These are phyloP conservation scores for Cettia cetti DNA, from an alignment of 2,113 vertebrate species.

Conservation along the genomic window DNA sequence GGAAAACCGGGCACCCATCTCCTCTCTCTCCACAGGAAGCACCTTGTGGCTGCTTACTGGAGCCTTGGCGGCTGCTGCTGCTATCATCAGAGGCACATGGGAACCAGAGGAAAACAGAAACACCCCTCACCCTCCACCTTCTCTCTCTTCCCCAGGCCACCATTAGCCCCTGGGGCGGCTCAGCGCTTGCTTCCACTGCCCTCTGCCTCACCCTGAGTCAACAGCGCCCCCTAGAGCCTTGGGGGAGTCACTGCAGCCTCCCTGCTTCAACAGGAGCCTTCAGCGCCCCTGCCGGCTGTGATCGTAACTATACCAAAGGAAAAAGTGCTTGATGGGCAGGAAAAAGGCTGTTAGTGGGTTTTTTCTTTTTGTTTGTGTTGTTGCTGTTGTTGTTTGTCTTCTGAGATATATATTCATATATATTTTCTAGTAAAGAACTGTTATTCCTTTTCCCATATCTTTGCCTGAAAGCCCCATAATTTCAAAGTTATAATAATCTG, in stretches of 20 bases:
- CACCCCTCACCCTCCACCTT: neutral
- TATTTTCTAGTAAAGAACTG: neutral
- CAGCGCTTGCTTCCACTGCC: neutral
- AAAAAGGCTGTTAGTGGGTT: neutral
- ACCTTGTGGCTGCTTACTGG: neutral
- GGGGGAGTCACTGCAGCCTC: neutral
- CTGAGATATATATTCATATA: neutral
- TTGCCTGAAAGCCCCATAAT: neutral
- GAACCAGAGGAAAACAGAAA: neutral
- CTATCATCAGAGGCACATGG: neutral
- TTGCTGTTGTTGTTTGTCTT: neutral
- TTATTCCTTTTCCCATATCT: neutral
- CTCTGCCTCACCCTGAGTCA: neutral
- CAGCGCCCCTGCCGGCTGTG: neutral
- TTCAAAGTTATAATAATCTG: neutral
- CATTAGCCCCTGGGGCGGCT: neutral
- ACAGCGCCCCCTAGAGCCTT: neutral
- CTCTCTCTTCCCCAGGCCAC: neutral
- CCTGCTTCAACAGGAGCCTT: neutral
- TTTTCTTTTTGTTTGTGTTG: neutral
- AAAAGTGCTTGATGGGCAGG: rapidly evolving
- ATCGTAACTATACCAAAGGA: neutral
- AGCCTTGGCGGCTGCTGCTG: neutral
- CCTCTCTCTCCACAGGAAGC: neutral
- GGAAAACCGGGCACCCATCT: neutral